Base-by-base conservation (phyloP, 2,888 invertebrate genomes). In the Taenaris catops region DNA sequence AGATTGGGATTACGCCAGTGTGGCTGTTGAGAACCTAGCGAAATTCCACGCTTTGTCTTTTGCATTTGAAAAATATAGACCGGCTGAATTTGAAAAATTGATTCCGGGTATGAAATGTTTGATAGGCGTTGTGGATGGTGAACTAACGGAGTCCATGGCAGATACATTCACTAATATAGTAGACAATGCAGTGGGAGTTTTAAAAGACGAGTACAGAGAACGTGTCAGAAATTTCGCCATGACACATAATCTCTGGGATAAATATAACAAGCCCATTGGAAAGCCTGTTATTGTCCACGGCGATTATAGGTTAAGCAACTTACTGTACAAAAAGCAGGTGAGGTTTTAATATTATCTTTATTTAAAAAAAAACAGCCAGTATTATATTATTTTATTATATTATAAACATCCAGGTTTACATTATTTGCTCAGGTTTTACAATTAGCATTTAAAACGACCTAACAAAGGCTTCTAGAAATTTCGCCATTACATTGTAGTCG, bases 11-110 rank as follows among this genome's bases (percentile, higher is more conserved):
- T 74, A 76, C 26, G 71, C 72, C 0, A 44, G 53, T 0, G 42
- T 58, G 0, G 62, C 68, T 0, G 49, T 75, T 1, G 54, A 52
- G 1, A 58, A 58, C 9, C 47, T 84, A 10, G 80, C 75, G 0
- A 74, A 73, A 38, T 60, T 78, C 36, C 87, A 87, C 44, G 83
- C 83, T 0, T 38, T 81, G 0, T 78, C 81, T 0, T 57, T 71
- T 8, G 71, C 66, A 0, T 55, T 40, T 12, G 46, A 44, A 2
- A 46, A 44, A 6, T 38, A 48, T 6, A 34, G 67, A 2, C 76
- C 76, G 0, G 66, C 72, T 14, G 53, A 61, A 8, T 81, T 65
- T 29, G 17, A 53, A 1, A 38, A 52, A 11, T 23, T 65, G 0
- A n/a, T 55, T 0, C 31, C 44, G 0, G 36, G 44, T 1, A 38